These are phyloP conservation scores for fruit fly (Drosophila melanogaster) DNA, from an alignment of 1,140 invertebrate species.

Conservation along the genomic window Release_6_plus_ISO1_MT NT_033779.5:9209001-9209500, in stretches of 20 bases:
- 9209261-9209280: neutral
- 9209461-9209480: neutral
- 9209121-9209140: conserved; percentile 53
- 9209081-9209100: conserved; percentile 59
- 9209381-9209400: no score
- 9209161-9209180: conserved; percentile 72
- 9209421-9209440: no score
- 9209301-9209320: conserved; percentile 39
- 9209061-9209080: conserved; percentile 46
- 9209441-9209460: no score
- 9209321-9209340: conserved; percentile 12
- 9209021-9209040: conserved; percentile 57
- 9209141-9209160: conserved; percentile 57
- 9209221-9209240: conserved; percentile 38
- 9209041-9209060: conserved; percentile 18
- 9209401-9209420: no score
- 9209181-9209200: conserved; percentile 57
- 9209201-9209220: conserved; percentile 44
- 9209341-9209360: neutral
- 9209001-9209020: conserved; percentile 42
- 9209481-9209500: neutral
- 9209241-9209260: conserved; percentile 10
- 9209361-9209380: no score
- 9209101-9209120: conserved; percentile 41
- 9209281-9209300: conserved; percentile 10